Base-by-base conservation (phyloP, 2,113 vertebrate genomes). In the Corythaixoides concolor region DNA sequence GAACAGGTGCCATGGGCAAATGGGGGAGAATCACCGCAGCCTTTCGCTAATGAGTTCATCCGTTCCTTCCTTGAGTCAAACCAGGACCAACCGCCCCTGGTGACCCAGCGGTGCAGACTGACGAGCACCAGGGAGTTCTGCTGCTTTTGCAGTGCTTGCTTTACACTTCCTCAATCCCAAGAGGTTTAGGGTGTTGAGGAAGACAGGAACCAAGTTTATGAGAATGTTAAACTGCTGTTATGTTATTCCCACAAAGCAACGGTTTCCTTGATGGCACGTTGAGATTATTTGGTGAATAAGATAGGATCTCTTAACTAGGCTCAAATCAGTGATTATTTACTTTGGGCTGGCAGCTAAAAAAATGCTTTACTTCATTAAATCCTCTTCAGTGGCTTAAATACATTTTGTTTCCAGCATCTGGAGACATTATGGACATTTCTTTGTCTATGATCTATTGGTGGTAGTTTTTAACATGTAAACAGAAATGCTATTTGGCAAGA, bases 341-440 rank as follows among this genome's bases (percentile, higher is more conserved):
- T 93, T 96, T 96, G 95, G 90, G 89, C 50, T 82, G 64, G 94
- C 93, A 67, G 72, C 55, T 82, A 43, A 72, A 78, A 95, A 95
- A 90, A 53, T 59, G 76, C 89, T 95, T 91, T 90, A 90, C 85
- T 96, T 96, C 95, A 95, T 96, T 90, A 97, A 95, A 88, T 50
- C 62, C 87, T 93, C 94, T 95, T 91, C 94, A 67, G 8, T 67
- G 86, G 89, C 89, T 88, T 47, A 64, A 89, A 83, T 43, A 81
- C 76, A 11, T 84, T 90, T 66, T 4, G 26, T 76, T 90, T 95
- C 66, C 85, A 95, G 95, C 93, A 90, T 95, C 95, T 96, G 97
- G 96, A 89, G 89, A 67, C 75, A 59, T 82, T 81, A 75, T 63
- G 95, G 95, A 95, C 75, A n/a, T 96, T 95, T 93, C 93, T 95